Base-by-base conservation (phyloP, 2,888 invertebrate species). In the Acanthosepion lycidas region DNA sequence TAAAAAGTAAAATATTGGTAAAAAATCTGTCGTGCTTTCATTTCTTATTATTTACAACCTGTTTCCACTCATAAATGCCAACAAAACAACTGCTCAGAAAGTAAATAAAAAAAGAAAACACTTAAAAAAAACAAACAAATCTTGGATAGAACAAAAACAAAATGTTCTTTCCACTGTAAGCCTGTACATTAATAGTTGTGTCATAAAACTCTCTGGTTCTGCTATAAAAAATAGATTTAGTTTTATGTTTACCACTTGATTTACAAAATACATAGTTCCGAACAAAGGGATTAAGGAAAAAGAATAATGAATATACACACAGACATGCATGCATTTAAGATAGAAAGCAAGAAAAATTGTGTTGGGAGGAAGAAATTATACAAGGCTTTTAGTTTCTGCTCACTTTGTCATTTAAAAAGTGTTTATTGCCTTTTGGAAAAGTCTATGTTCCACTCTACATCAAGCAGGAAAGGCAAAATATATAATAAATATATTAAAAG, bases 61-160 rank as follows among this genome's bases (percentile, higher is more conserved):
- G 78, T 78, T 78, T 78, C n/a, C n/a, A n/a, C 78, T 78, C 78
- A n/a, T 78, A 78, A 78, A 78, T 78, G 78, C 78, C n/a, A n/a
- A 78, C 64, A n/a, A n/a, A 78, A 78, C 33, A n/a, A n/a, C 18
- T 12, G 78, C 33, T 78, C 2, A 12, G 33, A 78, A 78, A 78
- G 33, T 78, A 18, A 78, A 78, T 78, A n/a, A 78, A 78, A 78
- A n/a, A 12, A 15, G 78, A 78, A 78, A 33, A n/a, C n/a, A 42
- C 42, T 42, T 42, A 42, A 42, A n/a, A n/a, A n/a, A 3, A 33
- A 78, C 9, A 15, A 78, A 64, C 64, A 64, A 4, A 28, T 6
- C 9, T 64, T 28, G 64, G 64, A 28, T 64, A 64, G 28, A 64
- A 78, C n/a, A 78, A 9, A 78, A 0, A 78, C 15, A 33, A n/a